These are phyloP conservation scores for Corythornis cristatus DNA, from an alignment of 2,113 vertebrate species.

Conservation along the genomic window DNA sequence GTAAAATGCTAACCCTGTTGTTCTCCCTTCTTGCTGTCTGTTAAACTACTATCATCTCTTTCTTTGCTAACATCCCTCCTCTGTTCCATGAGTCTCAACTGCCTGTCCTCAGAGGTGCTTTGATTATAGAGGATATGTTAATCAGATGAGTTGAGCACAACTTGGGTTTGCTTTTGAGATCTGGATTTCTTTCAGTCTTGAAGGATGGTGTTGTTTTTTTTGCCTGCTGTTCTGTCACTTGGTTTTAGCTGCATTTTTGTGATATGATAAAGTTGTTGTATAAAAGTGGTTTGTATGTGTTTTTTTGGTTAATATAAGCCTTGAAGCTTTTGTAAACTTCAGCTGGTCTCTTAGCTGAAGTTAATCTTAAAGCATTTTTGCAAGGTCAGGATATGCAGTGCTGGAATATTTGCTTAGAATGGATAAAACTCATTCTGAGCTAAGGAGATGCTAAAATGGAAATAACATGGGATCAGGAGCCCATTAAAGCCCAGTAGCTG, in stretches of 20 bases:
- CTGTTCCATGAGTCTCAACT: background rate
- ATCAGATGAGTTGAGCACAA: background rate
- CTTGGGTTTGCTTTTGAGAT: constrained; percentile 16
- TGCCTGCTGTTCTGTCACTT: background rate
- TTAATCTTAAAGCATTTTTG: background rate
- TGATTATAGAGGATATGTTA: background rate
- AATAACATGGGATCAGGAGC: background rate
- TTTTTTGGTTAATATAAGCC: background rate
- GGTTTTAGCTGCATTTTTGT: background rate
- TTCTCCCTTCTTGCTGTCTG: background rate
- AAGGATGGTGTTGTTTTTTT: background rate
- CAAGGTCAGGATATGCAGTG: background rate
- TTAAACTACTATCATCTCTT: background rate
- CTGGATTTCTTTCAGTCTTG: background rate
- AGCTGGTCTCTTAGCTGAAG: background rate
- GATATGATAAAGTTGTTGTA: background rate
- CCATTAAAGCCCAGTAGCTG: background rate
- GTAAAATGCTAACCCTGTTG: background rate
- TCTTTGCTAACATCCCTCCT: background rate
- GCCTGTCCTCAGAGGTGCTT: background rate
- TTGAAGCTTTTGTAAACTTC: background rate
- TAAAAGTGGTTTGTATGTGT: background rate
- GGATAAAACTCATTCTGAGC: background rate
- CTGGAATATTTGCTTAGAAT: background rate
- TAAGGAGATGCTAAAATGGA: background rate